phyloP scores from a whole-genome alignment of 2,888 invertebrate genomes.

The Mythimna impura region DNA sequence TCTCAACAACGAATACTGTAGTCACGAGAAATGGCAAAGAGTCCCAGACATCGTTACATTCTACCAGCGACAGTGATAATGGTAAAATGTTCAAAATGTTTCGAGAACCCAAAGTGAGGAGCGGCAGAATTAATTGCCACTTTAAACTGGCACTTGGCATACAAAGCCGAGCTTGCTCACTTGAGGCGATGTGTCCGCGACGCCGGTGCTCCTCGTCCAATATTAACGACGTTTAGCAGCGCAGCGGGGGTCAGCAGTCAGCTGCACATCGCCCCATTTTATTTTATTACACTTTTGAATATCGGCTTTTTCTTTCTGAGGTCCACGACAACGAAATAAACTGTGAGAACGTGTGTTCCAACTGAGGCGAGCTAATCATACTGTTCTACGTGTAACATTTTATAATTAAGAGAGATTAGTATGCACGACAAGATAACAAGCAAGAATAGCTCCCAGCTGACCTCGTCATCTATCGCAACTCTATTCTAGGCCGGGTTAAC shows the following conservation, averaged over 20 bases:
- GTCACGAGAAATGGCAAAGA: not conserved
- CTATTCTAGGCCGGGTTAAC: too few species aligned
- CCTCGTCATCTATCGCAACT: not conserved
- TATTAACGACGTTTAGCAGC: slow-evolving; percentile 66
- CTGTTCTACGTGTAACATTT: not conserved
- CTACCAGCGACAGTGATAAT: not conserved
- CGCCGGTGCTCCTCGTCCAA: slow-evolving; percentile 30
- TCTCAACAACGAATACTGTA: not conserved
- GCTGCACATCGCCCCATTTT: slow-evolving; percentile 33
- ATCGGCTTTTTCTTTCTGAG: slow-evolving; percentile 20
- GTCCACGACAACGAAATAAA: not conserved
- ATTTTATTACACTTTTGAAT: slow-evolving; percentile 46
- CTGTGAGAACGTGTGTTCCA: not conserved
- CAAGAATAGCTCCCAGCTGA: not conserved
- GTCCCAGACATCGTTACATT: not conserved
- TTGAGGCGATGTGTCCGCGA: not conserved
- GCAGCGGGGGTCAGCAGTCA: slow-evolving; percentile 42
- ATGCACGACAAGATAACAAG: not conserved
- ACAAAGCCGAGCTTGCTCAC: slow-evolving; percentile 5
- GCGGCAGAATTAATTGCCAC: slow-evolving; percentile 3
- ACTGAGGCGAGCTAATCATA: not conserved
- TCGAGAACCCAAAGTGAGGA: not conserved
- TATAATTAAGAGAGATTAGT: not conserved
- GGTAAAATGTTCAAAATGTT: not conserved
- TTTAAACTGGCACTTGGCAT: slow-evolving; percentile 14